Percentiles rank a stretch among this genome's conserved stretches.
phyloP scores from a whole-genome alignment of 2,113 vertebrate genomes.

The Phylloscopus whistleri region DNA sequence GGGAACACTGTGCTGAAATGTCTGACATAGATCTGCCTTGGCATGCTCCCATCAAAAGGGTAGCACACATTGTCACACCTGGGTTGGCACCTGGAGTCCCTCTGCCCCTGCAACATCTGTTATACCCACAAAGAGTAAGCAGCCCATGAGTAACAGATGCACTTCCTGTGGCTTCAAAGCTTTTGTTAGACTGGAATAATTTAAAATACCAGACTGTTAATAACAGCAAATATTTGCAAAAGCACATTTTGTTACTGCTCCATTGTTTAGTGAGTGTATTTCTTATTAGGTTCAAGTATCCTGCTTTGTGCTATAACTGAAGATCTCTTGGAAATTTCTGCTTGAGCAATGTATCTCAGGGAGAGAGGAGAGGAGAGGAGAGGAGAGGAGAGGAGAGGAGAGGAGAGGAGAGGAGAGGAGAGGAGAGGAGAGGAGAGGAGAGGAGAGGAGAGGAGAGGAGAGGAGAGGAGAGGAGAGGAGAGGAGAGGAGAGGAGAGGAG shows the following conservation, averaged over 20 bases:
- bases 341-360: not conserved
- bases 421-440: not conserved
- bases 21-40: fast-evolving
- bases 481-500: not conserved
- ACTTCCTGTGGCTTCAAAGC: not conserved
- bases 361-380: not conserved
- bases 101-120: not conserved
- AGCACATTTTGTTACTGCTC: not conserved
- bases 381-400: not conserved
- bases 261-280: not conserved
- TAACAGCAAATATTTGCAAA: not conserved
- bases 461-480: not conserved
- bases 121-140: not conserved
- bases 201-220: not conserved
- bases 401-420: not conserved
- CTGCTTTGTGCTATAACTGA: not conserved
- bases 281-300: not conserved
- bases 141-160: not conserved
- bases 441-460: not conserved
- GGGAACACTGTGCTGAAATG: not conserved
- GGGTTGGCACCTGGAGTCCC: not conserved
- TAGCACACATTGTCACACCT: not conserved
- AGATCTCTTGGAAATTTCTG: not conserved
- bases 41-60: not conserved
- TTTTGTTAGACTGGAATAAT: not conserved